Percentiles rank a stretch among this genome's conserved stretches.
Conservation (phyloP, 2,113 vertebrate genomes). For the Zootoca vivipara region DNA sequence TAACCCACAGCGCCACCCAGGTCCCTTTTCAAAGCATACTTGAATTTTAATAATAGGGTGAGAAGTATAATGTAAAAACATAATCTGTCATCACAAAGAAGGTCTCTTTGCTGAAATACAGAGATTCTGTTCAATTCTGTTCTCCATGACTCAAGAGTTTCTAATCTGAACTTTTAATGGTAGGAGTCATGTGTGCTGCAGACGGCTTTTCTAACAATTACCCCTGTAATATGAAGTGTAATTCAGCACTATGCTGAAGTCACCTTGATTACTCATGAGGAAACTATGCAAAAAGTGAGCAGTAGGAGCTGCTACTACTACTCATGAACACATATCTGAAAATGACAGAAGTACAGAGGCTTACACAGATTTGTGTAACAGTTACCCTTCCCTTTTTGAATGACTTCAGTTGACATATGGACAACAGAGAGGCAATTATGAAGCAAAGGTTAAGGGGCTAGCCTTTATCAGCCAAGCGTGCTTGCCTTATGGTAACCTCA, state of each 20-base stretch:
- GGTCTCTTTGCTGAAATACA: background rate
- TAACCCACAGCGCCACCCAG: no score
- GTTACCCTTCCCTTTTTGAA: background rate
- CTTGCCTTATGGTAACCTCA: background rate
- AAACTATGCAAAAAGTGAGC: background rate
- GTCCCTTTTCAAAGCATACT: slow-evolving; percentile 9
- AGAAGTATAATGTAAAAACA: background rate
- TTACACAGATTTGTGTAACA: background rate
- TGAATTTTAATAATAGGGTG: background rate
- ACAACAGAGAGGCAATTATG: background rate
- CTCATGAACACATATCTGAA: background rate
- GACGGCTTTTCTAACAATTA: background rate
- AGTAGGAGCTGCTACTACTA: background rate
- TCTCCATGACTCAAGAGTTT: background rate
- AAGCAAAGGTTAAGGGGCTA: background rate
- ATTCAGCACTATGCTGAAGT: background rate
- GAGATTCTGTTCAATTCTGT: rapidly evolving
- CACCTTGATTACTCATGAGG: background rate
- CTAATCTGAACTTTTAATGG: slow-evolving; percentile 40
- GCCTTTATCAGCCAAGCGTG: background rate
- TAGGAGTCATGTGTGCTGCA: slow-evolving; percentile 38
- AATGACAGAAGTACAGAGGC: background rate
- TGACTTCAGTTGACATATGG: background rate
- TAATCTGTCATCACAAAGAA: background rate
- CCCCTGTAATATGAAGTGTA: background rate